A percentile compares a stretch with the other conserved stretches of the same genome.
These are phyloP conservation scores for Apogon talboti DNA, from an alignment of 2,797 vertebrate genomes.

Conservation along the genomic window DNA sequence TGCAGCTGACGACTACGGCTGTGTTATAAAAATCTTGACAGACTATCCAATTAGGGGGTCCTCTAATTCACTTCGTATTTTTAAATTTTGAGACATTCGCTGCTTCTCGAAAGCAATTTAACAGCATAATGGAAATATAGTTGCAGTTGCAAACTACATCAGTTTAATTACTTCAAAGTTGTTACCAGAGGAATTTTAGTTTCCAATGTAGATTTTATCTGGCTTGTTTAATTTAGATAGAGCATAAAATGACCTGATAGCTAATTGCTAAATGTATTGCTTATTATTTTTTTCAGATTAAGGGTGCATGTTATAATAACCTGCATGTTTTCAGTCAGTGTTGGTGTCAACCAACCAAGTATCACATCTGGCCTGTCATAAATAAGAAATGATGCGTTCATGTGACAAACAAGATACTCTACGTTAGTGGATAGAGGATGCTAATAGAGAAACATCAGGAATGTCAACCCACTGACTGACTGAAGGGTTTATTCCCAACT, in stretches of 20 bases:
- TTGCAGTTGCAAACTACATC: conserved; percentile 8
- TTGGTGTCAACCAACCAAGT: conserved; percentile 2
- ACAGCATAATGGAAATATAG: conserved; percentile 20
- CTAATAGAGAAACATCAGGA: conserved; percentile 31
- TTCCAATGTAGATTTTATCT: conserved; percentile 3
- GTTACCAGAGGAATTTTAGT: neutral
- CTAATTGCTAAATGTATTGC: too few relatives aligned
- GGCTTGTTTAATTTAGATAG: conserved; percentile 9
- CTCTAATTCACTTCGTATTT: conserved; percentile 4
- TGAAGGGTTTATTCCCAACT: conserved; percentile 38
- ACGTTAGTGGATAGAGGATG: conserved; percentile 25
- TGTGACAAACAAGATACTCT: conserved; percentile 34
- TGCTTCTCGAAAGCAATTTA: conserved; percentile 14
- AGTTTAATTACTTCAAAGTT: conserved; percentile 22
- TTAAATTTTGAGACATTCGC: conserved; percentile 4
- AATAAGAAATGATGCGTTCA: conserved; percentile 40
- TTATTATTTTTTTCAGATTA: neutral
- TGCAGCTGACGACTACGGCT: neutral
- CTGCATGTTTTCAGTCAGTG: neutral
- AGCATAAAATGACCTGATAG: neutral
- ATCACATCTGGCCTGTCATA: conserved; percentile 26
- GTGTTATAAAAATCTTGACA: neutral
- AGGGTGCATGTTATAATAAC: conserved; percentile 6
- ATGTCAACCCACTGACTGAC: conserved; percentile 37
- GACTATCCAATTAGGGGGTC: neutral